Evolutionary conservation across 35 echinoderm and acorn worm species (phyloP), one percentile per base, ranked within the genome.

Genomic region (Apostichopus japonicus): DNA sequence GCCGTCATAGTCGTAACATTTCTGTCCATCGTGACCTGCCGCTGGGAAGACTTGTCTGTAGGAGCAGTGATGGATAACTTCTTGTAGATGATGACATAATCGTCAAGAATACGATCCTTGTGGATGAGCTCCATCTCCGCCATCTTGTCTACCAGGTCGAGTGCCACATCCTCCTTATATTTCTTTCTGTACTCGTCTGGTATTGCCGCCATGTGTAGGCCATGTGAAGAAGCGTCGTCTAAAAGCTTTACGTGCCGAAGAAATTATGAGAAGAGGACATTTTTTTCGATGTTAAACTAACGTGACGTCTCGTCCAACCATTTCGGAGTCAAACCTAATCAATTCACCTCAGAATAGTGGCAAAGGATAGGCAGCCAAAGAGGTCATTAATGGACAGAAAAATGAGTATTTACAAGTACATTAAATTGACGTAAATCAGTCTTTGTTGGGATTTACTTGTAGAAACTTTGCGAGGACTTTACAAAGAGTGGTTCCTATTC

Each of bases 61-160:
- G 81, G 54, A 19, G 81, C 17, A 21, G 81, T 89, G 8, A 89
- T 89, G 10, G 19, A 10, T 23, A 89, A 15, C 67, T 89, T 89
- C 67, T 67, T 67, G 17, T 89, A 89, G 8, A 89, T 10, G 23
- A 89, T 89, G 13, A 17, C 16, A 19, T 75, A 63, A 57, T 58
- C 56, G 10, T 89, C 86, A 0, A 89, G 6, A n/a, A 89, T 89
- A 44, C 25, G 24, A 44, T 89, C 86, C 86, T 75, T 67, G 24
- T 67, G 21, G 63, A 61, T 72, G 14, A 89, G 57, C 6, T 89
- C 67, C 59, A 89, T 6, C 4, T 17, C 67, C 8, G 67, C 86
- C 86, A 89, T 89, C 63, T 89, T 89, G 16, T 89, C 86, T 5
- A 89, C 86, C 5, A 89, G 51, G 27, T 89, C 62, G 56, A 72